Evolutionary conservation across 1,140 invertebrate species (phyloP), one percentile per base, ranked within the genome.

Genomic region (Ceratosolen solmsi): DNA sequence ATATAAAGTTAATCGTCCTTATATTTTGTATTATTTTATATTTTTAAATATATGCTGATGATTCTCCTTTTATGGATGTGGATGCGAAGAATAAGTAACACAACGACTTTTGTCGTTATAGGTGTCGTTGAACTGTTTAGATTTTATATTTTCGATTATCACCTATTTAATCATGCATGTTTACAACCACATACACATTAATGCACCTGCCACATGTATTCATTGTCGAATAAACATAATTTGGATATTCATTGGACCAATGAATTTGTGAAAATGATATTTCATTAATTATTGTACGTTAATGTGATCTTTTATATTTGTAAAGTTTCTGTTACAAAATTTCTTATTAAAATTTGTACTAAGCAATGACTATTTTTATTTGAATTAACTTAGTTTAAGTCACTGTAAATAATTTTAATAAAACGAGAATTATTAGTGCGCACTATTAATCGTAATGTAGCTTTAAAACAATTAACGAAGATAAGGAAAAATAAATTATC

Each of bases 31-130:
- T n/a, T n/a, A n/a, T n/a, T n/a, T n/a, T n/a, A n/a, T n/a, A n/a
- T n/a, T n/a, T n/a, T n/a, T n/a, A n/a, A n/a, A n/a, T n/a, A n/a
- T n/a, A n/a, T n/a, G n/a, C n/a, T n/a, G n/a, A 11, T 56, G 33
- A 49, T 30, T 17, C 36, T 27, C 38, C 17, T 1, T 38, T 46
- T 58, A 15, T 11, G 49, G 54, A 9, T n/a, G n/a, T 38, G 2
- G 36, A 27, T 27, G 58, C n/a, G n/a, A n/a, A n/a, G n/a, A n/a
- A n/a, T n/a, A 51, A 73, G 56, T 51, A 79, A 72, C 60, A 71
- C 33, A 33, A 72, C 22, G 54, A 63, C 73, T 60, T 81, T 75
- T 81, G 41, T 20, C 80, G 72, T 81, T 81, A 81, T 51, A 51
- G 36, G 73, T 60, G 65, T 38, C n/a, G 76, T 33, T 58, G n/a